Percentiles rank a stretch among this genome's conserved stretches.
Evolutionary conservation across 2,113 vertebrate genomes (phyloP).

Genomic region (Crotalus tigris): DNA sequence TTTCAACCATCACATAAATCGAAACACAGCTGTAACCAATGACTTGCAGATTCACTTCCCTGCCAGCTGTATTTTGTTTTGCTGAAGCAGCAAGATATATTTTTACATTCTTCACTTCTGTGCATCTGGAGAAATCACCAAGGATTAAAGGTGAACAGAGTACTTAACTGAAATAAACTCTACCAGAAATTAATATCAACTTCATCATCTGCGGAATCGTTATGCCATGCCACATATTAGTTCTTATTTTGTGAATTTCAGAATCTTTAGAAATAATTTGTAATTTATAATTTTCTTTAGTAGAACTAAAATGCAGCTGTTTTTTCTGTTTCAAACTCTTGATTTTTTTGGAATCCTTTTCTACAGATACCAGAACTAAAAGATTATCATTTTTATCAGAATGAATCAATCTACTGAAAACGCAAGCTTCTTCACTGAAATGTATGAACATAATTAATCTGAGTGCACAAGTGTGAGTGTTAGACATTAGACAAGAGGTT

Average conservation of each 20-base stretch:
- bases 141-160: constrained; percentile 85
- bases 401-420: neutral
- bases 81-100: constrained; percentile 87
- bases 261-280: constrained; percentile 36
- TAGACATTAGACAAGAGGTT: neutral
- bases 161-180: constrained; percentile 86
- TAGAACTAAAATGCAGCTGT: constrained; percentile 49
- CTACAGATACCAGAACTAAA: constrained; percentile 33
- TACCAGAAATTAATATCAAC: constrained; percentile 65
- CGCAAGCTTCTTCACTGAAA: neutral
- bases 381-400: neutral
- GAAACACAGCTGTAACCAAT: constrained; percentile 96
- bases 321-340: constrained; percentile 36
- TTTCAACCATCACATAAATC: constrained; percentile 93
- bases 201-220: constrained; percentile 61
- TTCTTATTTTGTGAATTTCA: constrained; percentile 53
- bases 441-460: neutral
- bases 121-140: constrained; percentile 93
- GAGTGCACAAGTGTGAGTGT: neutral
- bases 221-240: constrained; percentile 41
- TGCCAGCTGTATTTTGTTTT: constrained; percentile 88
- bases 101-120: constrained; percentile 81
- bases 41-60: constrained; percentile 82
- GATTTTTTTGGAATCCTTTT: constrained; percentile 27
- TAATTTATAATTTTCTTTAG: constrained; percentile 52